Evolutionary conservation across 2,888 invertebrate species (phyloP), one percentile per base, ranked within the genome.

Genomic region (Megaustenia siamemsis): DNA sequence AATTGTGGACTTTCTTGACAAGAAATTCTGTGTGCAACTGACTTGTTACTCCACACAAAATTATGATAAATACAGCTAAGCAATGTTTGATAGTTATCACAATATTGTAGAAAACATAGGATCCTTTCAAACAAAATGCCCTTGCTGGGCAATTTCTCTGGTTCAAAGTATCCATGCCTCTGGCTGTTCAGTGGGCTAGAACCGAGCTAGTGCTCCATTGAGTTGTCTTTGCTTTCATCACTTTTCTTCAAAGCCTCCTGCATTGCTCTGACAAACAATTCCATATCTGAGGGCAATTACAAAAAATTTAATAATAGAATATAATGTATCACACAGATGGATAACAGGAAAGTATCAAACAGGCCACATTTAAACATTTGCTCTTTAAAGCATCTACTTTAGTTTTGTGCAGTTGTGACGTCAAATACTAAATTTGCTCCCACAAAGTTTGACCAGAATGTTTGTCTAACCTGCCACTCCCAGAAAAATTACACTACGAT

Each of bases 191-290:
- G 71, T 32, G 66, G 38, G 84, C 85, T 63, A 81, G 85, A 73
- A 81, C 45, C 56, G 82, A 53, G 81, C 86, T 80, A 88, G 78
- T 88, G 89, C 82, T 90, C 89, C 89, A 89, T 90, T 32, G 86
- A 93, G 77, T 94, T 94, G 75, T 95, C 88, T 18, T 87, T 86
- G 73, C 83, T 86, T 35, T 93, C 88, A 94, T 90, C 90, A 83
- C 91, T 91, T 84, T 90, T 90, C 85, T 92, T 90, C 84, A 88
- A 91, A 69, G 90, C 91, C 84, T 94, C 90, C 92, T 98, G 97
- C 89, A 98, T 95, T 6, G 98, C 98, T 93, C 96, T 97, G 82
- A 98, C 96, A 95, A 98, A 98, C 3, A 97, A 97, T 93, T 98
- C 97, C 95, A 98, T 96, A 93, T 98, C 97, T 94, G 90, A 38